Conservation (phyloP, 2,797 vertebrate genomes). For the Anguilla obscura region DNA sequence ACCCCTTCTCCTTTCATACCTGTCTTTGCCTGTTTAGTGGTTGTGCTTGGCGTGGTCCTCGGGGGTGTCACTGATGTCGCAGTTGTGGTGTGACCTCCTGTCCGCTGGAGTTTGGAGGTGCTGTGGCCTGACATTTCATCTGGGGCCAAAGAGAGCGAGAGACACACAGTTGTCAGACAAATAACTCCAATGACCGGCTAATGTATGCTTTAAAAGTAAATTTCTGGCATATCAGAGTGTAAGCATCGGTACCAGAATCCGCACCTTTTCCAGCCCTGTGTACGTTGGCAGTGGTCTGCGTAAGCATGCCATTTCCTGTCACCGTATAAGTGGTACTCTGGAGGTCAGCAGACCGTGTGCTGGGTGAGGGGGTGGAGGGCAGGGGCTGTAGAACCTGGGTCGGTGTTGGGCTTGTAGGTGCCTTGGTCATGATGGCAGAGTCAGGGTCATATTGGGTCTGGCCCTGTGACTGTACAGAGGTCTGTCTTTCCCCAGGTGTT, state of each 20-base stretch:
- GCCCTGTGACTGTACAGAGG: slow-evolving; percentile 56
- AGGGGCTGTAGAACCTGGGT: slow-evolving; percentile 43
- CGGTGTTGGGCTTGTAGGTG: slow-evolving; percentile 34
- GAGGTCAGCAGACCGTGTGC: slow-evolving; percentile 41
- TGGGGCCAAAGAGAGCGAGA: slow-evolving; percentile 17
- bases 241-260: slow-evolving; percentile 27
- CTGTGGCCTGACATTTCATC: slow-evolving; percentile 49
- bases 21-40: slow-evolving; percentile 46
- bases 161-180: background rate
- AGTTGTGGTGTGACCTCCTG: slow-evolving; percentile 46
- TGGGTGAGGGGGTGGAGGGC: slow-evolving; percentile 44
- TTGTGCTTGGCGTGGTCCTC: slow-evolving; percentile 41
- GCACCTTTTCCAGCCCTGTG: slow-evolving; percentile 56
- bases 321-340: slow-evolving; percentile 36
- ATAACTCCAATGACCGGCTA: background rate
- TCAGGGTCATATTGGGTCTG: slow-evolving; percentile 48
- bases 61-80: slow-evolving; percentile 39
- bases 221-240: background rate
- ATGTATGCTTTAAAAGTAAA: slow-evolving; percentile 11
- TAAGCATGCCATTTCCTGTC: slow-evolving; percentile 18
- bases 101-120: slow-evolving; percentile 36
- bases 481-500: slow-evolving; percentile 50
- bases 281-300: slow-evolving; percentile 40
- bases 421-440: slow-evolving; percentile 42
- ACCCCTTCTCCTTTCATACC: slow-evolving; percentile 57